Evolutionary conservation across 2,797 vertebrate species (phyloP), one percentile per base, ranked within the genome.

Genomic region (Iguana delicatissima): DNA sequence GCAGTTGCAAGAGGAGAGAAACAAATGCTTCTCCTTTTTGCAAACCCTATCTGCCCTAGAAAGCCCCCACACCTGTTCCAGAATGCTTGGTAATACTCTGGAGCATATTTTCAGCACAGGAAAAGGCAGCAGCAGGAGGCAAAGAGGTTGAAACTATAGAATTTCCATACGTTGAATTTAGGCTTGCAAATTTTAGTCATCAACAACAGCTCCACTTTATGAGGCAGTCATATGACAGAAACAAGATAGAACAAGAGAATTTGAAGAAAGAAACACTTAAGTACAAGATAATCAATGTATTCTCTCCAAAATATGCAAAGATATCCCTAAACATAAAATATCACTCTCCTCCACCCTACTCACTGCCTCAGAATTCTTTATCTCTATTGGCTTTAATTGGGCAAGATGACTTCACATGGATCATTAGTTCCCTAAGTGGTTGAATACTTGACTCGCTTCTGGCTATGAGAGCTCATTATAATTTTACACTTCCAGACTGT

Each of bases 381-480:
- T 91, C 93, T 92, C 79, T 22, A 13, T 86, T 14, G 14, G 0
- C 1, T 84, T 29, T 67, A 90, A 87, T 59, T 89, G 89, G 74
- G 12, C 57, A 87, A 85, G 87, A 92, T 89, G 0, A 81, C 46
- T 91, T 73, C 26, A 74, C 87, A 89, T 57, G 26, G 32, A 38
- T 91, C 16, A 38, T 92, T 92, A 90, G 22, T 89, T 89, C 86
- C 12, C 38, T 77, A 91, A 89, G 35, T 86, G 35, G 1, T 90
- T 90, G 59, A 42, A 29, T 35, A 76, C 18, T 88, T 91, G 57
- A 24, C 1, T 24, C 86, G n/a, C 86, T 92, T 86, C 35, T 29
- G 81, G 46, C 69, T 89, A 10, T 0, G 80, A 88, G 86, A 3
- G 4, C 14, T 90, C 2, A 0, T 81, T 69, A 72, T 3, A 87